These are phyloP conservation scores for Selene dorsalis DNA, from an alignment of 2,797 vertebrate species.

Conservation along the genomic window DNA sequence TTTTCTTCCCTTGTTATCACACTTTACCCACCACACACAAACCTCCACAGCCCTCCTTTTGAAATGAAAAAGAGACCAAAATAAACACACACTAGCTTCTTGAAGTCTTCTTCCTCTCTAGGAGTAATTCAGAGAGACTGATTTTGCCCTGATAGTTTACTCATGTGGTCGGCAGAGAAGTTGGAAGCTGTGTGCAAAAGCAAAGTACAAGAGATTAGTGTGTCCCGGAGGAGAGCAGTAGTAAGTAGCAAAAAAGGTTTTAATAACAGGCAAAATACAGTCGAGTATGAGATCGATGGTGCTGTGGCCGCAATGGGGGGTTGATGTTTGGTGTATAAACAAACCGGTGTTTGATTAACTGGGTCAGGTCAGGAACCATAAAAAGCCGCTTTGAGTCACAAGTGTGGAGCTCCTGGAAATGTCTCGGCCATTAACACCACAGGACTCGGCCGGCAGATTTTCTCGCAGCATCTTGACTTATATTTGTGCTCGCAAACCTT, in stretches of 20 bases:
- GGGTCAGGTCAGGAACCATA: constrained; percentile 68
- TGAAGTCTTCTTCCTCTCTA: constrained; percentile 59
- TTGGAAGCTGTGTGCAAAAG: constrained; percentile 6
- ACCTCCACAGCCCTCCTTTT: constrained; percentile 2
- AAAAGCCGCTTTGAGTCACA: constrained; percentile 62
- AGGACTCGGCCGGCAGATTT: constrained; percentile 21
- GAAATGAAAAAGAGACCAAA: constrained; percentile 55
- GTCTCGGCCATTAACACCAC: constrained; percentile 2
- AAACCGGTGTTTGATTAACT: constrained; percentile 72
- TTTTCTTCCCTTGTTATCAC: constrained; percentile 45
- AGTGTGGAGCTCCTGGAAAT: constrained; percentile 38
- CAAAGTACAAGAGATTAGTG: constrained; percentile 32
- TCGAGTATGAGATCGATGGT: constrained; percentile 22
- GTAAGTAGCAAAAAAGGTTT: not conserved
- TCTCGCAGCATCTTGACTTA: constrained; percentile 26
- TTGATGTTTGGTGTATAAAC: constrained; percentile 73
- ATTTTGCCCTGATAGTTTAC: constrained; percentile 46
- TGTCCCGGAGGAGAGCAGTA: constrained; percentile 33
- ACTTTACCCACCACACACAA: constrained; percentile 23
- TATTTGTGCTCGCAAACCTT: not conserved
- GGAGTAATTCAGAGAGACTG: constrained; percentile 63
- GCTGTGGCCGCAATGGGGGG: constrained; percentile 17
- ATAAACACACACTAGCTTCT: constrained; percentile 66
- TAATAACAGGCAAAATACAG: constrained; percentile 59
- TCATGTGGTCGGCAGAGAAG: constrained; percentile 22